These are phyloP conservation scores for Dilophus febrilis DNA, from an alignment of 2,888 invertebrate species.

Conservation along the genomic window DNA sequence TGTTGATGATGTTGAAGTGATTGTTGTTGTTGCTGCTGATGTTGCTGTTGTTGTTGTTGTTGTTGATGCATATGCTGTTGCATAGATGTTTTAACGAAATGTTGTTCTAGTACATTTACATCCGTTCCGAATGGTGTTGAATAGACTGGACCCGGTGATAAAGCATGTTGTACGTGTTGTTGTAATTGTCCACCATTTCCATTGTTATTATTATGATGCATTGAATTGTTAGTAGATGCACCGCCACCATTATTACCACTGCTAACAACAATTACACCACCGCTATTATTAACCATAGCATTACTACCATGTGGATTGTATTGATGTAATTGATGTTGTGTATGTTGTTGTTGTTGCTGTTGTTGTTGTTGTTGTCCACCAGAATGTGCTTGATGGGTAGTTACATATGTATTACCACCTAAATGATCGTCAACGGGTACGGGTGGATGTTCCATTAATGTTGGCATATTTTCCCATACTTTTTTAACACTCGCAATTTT, in stretches of 20 bases:
- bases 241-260: conserved; percentile 15
- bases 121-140: conserved; percentile 30
- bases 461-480: conserved; percentile 65
- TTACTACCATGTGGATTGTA: conserved; percentile 15
- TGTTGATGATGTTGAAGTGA: conserved; percentile 19
- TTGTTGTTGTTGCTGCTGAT: conserved; percentile 10
- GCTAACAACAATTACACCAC: conserved; percentile 15
- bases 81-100: conserved; percentile 17
- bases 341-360: conserved; percentile 2
- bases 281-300: conserved; percentile 8
- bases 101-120: conserved; percentile 31
- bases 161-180: conserved; percentile 27
- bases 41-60: conserved; percentile 15
- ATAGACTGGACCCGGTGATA: conserved; percentile 25
- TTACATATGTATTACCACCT: conserved; percentile 13
- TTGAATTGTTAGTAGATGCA: conserved; percentile 9
- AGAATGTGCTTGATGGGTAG: conserved; percentile 15
- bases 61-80: conserved; percentile 8
- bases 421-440: conserved; percentile 12
- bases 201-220: conserved; percentile 8
- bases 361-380: conserved; percentile 3
- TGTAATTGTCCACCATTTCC: conserved; percentile 15
- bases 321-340: conserved; percentile 10
- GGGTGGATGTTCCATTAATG: conserved; percentile 40
- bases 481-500: conserved; percentile 85